Base-by-base conservation (phyloP, 2,888 invertebrate species). In the Notodonta dromedarius region DNA sequence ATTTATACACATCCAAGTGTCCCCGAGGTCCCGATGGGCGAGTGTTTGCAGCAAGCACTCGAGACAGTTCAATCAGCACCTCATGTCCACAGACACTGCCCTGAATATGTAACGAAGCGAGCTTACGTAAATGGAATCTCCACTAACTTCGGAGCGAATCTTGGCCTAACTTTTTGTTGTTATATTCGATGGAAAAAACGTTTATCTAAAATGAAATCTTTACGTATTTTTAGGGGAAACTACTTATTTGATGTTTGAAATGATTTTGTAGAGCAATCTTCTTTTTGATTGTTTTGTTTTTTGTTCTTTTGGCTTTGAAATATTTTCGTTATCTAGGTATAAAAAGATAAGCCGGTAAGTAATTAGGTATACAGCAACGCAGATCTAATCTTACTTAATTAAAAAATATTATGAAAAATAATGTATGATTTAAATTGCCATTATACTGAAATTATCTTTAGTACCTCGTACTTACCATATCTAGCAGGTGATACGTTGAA, bases 401-500 rank as follows among this genome's bases (percentile, higher is more conserved):
- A 24, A 24, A 24, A 24, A 24, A 24, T n/a, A 24, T 2, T 2
- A 24, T 24, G 1, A 24, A 24, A 24, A 24, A 24, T 24, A 24
- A 24, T 24, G 24, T 24, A 24, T 2, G 24, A 2, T 24, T 24
- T 2, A 24, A 24, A 24, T 24, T 11, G 12, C 11, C 0, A 42
- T 9, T 11, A 42, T 42, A 24, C 24, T 24, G 24, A 24, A 42
- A 42, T 42, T 7, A 42, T 42, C 11, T 9, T 11, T 42, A 42
- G 11, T 42, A 42, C 4, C 4, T 42, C 11, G 32, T 11, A 73
- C 80, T 64, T 74, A 94, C 94, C 93, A 67, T 93, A 94, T 88
- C 94, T 86, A 16, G 93, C 96, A n/a, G 97, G 96, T 12, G 96
- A 96, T 4, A 97, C 96, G 83, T 97, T 96, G 80, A 97, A 97